phyloP scores from a whole-genome alignment of 1,140 invertebrate species.

The Tetramorium alpestre region DNA sequence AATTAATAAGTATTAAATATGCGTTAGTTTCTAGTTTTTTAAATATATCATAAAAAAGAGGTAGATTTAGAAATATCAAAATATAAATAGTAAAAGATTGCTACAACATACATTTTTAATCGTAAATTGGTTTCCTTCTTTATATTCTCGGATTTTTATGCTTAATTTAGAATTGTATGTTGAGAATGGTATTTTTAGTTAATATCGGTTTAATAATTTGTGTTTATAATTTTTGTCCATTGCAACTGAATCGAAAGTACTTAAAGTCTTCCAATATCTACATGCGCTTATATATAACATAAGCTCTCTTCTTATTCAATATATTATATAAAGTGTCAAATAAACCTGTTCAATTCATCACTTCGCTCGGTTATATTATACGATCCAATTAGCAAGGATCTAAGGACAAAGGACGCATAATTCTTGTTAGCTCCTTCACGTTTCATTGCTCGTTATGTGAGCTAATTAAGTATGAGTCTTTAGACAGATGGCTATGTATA shows the following conservation, averaged over 20 bases:
- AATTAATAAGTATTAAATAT: conserved; percentile 7
- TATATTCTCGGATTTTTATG: background rate
- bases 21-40: background rate
- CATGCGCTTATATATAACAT: background rate
- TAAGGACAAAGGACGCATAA: conserved; percentile 69
- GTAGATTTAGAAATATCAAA: background rate
- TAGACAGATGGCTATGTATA: conserved; percentile 36
- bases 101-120: background rate
- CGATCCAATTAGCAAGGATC: conserved; percentile 69
- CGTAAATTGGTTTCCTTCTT: background rate
- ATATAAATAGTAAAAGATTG: background rate
- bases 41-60: background rate
- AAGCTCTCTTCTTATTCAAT: conserved; percentile 43
- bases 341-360: conserved; percentile 71
- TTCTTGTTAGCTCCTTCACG: conserved; percentile 69
- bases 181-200: background rate
- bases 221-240: conserved; percentile 2
- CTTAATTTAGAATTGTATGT: background rate
- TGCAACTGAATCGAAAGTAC: background rate
- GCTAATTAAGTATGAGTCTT: conserved; percentile 65
- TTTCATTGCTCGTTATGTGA: conserved; percentile 63
- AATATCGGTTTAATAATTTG: background rate
- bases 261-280: background rate
- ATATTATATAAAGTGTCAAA: conserved; percentile 55
- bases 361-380: conserved; percentile 67